Percentiles rank a stretch among this genome's conserved stretches.
Evolutionary conservation across 2,113 vertebrate genomes (phyloP).

Genomic region (Tupaia chinensis): DNA sequence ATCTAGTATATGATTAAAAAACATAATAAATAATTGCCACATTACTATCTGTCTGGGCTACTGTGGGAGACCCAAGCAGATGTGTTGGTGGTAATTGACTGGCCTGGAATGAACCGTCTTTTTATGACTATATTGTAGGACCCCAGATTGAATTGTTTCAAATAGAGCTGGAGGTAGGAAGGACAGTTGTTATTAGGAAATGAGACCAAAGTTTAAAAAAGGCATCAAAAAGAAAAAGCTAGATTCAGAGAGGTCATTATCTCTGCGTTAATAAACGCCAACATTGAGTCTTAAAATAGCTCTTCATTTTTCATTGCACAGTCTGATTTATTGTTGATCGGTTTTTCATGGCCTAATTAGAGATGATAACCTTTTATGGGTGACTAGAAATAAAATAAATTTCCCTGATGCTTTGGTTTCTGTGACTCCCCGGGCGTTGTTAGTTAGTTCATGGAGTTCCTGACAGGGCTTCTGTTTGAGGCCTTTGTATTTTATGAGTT

Average conservation of each 20-base stretch:
- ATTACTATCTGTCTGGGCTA: background rate
- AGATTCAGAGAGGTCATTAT: slow-evolving; percentile 21
- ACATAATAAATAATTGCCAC: background rate
- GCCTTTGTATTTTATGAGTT: background rate
- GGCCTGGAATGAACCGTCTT: background rate
- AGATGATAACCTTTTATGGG: slow-evolving; percentile 25
- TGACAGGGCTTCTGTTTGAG: background rate
- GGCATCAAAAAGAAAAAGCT: background rate
- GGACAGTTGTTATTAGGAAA: slow-evolving; percentile 21
- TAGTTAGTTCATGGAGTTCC: background rate
- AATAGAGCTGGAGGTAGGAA: slow-evolving; percentile 35
- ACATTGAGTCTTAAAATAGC: slow-evolving; percentile 1
- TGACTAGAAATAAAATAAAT: slow-evolving; percentile 8
- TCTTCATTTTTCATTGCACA: slow-evolving; percentile 48
- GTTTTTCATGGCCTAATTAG: slow-evolving; percentile 50
- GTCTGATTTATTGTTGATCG: slow-evolving; percentile 57
- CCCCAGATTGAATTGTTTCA: slow-evolving; percentile 27
- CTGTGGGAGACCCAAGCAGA: background rate
- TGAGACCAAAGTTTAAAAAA: background rate
- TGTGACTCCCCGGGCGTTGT: background rate
- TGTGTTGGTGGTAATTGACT: background rate
- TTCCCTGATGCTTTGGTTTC: slow-evolving; percentile 29
- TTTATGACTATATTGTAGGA: background rate
- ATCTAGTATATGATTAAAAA: background rate
- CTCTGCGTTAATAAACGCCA: slow-evolving; percentile 48